Base-by-base conservation (phyloP, 1,140 invertebrate genomes). In the Drosophila mayri region DNA sequence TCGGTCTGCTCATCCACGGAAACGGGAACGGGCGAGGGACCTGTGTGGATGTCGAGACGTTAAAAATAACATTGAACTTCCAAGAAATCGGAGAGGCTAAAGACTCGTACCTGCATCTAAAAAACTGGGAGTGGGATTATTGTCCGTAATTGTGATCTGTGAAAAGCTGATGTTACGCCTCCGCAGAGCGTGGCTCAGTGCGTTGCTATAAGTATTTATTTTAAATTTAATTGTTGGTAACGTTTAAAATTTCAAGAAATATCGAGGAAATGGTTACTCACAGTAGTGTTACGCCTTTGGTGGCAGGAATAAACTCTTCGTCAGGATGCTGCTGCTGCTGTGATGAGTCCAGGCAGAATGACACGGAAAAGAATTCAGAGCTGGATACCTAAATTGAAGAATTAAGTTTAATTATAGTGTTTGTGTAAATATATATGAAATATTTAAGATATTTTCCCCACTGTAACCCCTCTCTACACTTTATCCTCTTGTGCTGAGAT, bases 351-450 rank as follows among this genome's bases (percentile, higher is more conserved):
- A 68, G 94, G 94, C 95, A 95, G 91, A 96, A 96, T 90, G 94
- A 95, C 54, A 97, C 95, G 71, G 95, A 96, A 93, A 96, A 96
- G 90, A 95, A 96, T 80, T 96, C 96, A 52, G 95, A 96, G 92
- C 95, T 96, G 44, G 95, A 95, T 88, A 96, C 95, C 96, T 96
- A 93, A 43, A 60, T 32, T 22, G 6, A 18, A 22, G 22, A 47
- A 47, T 47, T 10, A 44, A 46, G 20, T 40, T 60, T 18, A 46
- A 22, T 32, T 6, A 16, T 4, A 50, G 38, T 28, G 40, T 38
- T 49, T 22, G 20, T n/a, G 0, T 10, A 1, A 7, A 49, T n/a
- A 58, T 6, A 25, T 14, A 20, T 20, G 10, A 11, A 10, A 30
- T 25, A n/a, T 52, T 32, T n/a, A 4, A 20, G 25, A 16, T 12